Percentiles rank a stretch among this genome's conserved stretches.
Evolutionary conservation across 1,140 invertebrate species (phyloP).

Genomic region (Drosophila littoralis): DNA sequence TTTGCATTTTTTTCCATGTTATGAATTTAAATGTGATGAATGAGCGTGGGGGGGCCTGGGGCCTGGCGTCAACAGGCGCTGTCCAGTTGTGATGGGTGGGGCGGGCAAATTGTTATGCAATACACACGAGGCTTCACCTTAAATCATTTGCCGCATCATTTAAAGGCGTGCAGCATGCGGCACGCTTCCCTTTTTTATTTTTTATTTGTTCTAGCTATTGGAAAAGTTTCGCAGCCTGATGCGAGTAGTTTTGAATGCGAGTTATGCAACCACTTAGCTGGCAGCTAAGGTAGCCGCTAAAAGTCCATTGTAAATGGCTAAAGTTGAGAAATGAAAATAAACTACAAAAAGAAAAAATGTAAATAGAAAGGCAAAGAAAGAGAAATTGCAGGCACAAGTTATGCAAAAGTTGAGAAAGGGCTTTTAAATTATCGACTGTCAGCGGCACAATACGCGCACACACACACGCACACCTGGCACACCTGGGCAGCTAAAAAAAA

Average conservation of each 20-base stretch:
- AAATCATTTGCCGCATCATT: conserved; percentile 58
- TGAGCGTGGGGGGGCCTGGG: conserved; percentile 28
- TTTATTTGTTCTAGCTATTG: conserved; percentile 33
- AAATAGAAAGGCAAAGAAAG: conserved; percentile 1
- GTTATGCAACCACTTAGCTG: conserved; percentile 63
- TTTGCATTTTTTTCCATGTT: conserved; percentile 25
- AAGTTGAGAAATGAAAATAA: conserved; percentile 12
- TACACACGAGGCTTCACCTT: conserved; percentile 50
- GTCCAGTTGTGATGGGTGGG: conserved; percentile 32
- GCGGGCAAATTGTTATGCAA: conserved; percentile 54
- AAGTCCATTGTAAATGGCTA: conserved; percentile 37
- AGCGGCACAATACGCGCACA: conserved; percentile 55
- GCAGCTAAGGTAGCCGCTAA: conserved; percentile 11
- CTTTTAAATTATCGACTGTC: conserved; percentile 74
- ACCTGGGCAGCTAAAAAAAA: conserved; percentile 35
- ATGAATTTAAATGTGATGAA: conserved; percentile 80
- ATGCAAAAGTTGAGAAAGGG: conserved; percentile 35
- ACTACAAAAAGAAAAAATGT: background rate
- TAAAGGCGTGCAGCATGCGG: conserved; percentile 24
- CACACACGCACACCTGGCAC: conserved; percentile 31
- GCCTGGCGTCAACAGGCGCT: conserved; percentile 29
- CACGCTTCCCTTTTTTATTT: conserved; percentile 23
- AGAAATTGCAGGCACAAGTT: conserved; percentile 41
- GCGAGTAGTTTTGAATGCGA: conserved; percentile 51
- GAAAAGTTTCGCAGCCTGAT: conserved; percentile 40